These are phyloP conservation scores for Trachelus troglodyta DNA, from an alignment of 2,888 invertebrate genomes.

Conservation along the genomic window DNA sequence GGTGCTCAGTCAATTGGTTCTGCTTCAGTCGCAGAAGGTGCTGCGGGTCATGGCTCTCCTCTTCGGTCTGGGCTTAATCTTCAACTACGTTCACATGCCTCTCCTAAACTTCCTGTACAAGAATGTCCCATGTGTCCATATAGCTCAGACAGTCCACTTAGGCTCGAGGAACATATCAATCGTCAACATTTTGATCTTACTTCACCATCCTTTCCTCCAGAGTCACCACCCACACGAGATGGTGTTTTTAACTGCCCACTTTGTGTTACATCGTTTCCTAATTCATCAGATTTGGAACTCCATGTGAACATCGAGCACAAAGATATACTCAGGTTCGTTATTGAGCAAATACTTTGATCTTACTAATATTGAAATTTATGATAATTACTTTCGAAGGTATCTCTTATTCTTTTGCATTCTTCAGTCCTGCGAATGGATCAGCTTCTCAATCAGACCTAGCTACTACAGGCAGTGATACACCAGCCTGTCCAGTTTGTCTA, in stretches of 20 bases:
- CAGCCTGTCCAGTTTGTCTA: constrained; percentile 66
- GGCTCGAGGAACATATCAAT: constrained; percentile 86
- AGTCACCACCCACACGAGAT: constrained; percentile 55
- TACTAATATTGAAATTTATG: not conserved
- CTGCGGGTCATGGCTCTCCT: constrained; percentile 78
- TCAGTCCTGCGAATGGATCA: constrained; percentile 59
- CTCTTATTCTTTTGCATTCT: not conserved
- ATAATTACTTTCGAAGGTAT: not conserved
- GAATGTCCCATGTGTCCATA: constrained; percentile 84
- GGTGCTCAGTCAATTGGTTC: not conserved
- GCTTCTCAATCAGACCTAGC: constrained; percentile 55
- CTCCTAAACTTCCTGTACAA: constrained; percentile 60
- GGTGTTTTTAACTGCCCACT: constrained; percentile 79
- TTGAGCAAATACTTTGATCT: not conserved
- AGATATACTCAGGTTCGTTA: constrained; percentile 79
- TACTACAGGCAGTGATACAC: constrained; percentile 57
- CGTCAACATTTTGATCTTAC: constrained; percentile 85
- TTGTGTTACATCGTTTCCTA: constrained; percentile 78
- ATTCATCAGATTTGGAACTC: constrained; percentile 82
- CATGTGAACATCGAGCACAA: constrained; percentile 89
- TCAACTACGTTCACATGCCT: constrained; percentile 61
- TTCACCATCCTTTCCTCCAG: constrained; percentile 74
- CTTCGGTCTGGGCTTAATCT: constrained; percentile 69
- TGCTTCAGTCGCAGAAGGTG: constrained; percentile 53
- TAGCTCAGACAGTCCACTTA: constrained; percentile 78